Conservation (phyloP, 2,113 vertebrate genomes). For the Neotoma lepida region DNA sequence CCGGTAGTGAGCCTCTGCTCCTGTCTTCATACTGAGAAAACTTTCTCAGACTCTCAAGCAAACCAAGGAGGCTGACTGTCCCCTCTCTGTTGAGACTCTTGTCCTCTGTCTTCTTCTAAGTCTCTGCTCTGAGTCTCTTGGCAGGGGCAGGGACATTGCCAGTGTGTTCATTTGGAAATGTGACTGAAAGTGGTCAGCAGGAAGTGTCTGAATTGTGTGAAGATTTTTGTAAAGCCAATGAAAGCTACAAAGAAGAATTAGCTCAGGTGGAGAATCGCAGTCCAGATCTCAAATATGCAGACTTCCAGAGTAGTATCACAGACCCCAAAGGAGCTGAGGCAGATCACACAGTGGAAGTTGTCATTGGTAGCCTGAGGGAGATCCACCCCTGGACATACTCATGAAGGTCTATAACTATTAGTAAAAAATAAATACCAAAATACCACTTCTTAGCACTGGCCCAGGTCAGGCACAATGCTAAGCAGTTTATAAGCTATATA, state of each 20-base stretch:
- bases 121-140: slow-evolving; percentile 43
- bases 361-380: neutral
- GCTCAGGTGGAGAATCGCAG: neutral
- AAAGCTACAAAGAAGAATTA: neutral
- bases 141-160: slow-evolving; percentile 24
- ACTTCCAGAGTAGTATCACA: neutral
- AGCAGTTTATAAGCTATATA: neutral
- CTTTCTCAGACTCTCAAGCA: slow-evolving; percentile 7
- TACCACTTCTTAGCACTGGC: neutral
- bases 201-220: too few relatives aligned
- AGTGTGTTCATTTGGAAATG: slow-evolving; percentile 37
- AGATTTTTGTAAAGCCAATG: neutral
- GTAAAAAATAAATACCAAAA: neutral
- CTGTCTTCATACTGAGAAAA: neutral
- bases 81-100: neutral
- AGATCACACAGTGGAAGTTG: neutral
- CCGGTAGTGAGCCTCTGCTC: neutral
- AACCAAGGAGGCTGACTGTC: neutral
- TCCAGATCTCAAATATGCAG: neutral
- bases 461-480: neutral
- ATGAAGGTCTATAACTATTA: neutral
- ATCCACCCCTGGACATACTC: neutral
- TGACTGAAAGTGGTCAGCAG: neutral
- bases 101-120: slow-evolving; percentile 45
- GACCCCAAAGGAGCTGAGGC: neutral